Evolutionary conservation across 2,888 invertebrate genomes (phyloP).

Genomic region (Ferdinandea cuprea): DNA sequence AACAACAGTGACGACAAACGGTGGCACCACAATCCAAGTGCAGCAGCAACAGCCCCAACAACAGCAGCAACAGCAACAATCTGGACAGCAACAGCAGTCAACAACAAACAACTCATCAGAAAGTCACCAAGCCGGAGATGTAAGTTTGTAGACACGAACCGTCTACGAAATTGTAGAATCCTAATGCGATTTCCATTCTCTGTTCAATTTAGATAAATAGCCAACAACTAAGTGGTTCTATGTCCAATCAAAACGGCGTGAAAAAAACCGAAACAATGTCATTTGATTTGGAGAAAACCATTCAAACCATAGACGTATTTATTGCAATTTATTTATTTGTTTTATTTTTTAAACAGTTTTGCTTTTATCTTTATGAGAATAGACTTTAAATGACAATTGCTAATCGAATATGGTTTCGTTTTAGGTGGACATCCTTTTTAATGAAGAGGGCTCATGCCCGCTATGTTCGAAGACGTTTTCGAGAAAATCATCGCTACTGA

Average conservation of each 20-base stretch:
- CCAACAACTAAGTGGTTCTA: slow-evolving; percentile 72
- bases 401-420: slow-evolving; percentile 14
- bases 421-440: slow-evolving; percentile 83
- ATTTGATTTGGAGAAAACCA: slow-evolving; percentile 81
- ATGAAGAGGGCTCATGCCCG: slow-evolving; percentile 83
- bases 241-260: slow-evolving; percentile 77
- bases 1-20: slow-evolving; percentile 75
- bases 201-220: slow-evolving; percentile 74
- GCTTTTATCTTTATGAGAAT: neutral
- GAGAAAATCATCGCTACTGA: slow-evolving; percentile 82
- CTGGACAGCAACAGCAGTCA: slow-evolving; percentile 77
- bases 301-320: slow-evolving; percentile 81
- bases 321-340: slow-evolving; percentile 70
- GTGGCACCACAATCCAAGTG: slow-evolving; percentile 75
- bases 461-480: slow-evolving; percentile 83
- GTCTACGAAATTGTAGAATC: slow-evolving; percentile 31
- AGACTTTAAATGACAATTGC: neutral
- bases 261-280: slow-evolving; percentile 78
- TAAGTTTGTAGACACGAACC: slow-evolving; percentile 28
- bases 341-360: neutral
- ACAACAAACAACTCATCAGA: slow-evolving; percentile 81
- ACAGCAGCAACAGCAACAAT: slow-evolving; percentile 74
- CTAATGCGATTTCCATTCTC: slow-evolving; percentile 62
- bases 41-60: slow-evolving; percentile 69
- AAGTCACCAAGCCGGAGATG: slow-evolving; percentile 81